phyloP scores from a whole-genome alignment of 2,113 vertebrate genomes.

The Heterocephalus glaber region DNA sequence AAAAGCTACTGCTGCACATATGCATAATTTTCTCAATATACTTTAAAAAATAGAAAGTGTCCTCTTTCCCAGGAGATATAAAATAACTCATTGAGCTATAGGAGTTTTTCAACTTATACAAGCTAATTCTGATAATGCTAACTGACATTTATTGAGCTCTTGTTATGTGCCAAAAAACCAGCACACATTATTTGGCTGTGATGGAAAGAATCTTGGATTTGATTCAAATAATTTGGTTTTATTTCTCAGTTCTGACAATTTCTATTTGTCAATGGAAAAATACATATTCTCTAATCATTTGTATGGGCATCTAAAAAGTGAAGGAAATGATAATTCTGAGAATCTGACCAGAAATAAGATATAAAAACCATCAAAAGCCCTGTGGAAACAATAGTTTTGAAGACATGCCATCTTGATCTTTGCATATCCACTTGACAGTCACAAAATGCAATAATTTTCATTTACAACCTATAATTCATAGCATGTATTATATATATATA shows the following conservation, averaged over 20 bases:
- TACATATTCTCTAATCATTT: not conserved
- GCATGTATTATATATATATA: not conserved
- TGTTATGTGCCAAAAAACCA: not conserved
- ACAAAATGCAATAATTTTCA: not conserved
- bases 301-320: not conserved
- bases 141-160: slow-evolving; percentile 27
- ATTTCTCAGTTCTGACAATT: slow-evolving; percentile 28
- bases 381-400: not conserved
- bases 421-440: not conserved
- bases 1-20: not conserved
- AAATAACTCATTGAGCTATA: slow-evolving; percentile 21
- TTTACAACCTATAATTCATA: not conserved
- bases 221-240: not conserved
- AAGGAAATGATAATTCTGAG: not conserved
- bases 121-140: slow-evolving; percentile 14
- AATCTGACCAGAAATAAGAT: not conserved
- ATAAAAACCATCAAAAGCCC: not conserved
- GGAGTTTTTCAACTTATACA: slow-evolving; percentile 9
- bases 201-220: not conserved
- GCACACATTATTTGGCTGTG: not conserved
- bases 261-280: slow-evolving; percentile 9
- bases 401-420: not conserved
- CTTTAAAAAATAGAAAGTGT: not conserved
- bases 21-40: not conserved
- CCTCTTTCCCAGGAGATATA: not conserved